A percentile compares a stretch with the other conserved stretches of the same genome.
Conservation (phyloP, 1,140 invertebrate genomes). For the Pseudobourletiella spinata region DNA sequence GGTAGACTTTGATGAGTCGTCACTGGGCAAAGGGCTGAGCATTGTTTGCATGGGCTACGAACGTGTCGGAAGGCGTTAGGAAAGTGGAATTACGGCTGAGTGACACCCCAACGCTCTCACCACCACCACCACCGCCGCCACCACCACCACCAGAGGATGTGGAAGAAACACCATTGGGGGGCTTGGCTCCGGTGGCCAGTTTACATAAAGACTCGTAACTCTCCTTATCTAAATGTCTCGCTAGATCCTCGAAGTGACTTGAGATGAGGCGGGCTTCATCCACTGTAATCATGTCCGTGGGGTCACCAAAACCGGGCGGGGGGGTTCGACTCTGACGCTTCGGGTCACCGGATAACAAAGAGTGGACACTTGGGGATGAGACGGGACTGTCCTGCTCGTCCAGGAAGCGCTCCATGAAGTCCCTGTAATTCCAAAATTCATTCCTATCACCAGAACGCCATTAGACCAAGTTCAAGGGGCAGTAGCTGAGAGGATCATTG, state of each 20-base stretch:
- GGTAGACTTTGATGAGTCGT: not conserved
- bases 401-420: slow-evolving; percentile 78
- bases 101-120: not conserved
- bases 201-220: slow-evolving; percentile 36
- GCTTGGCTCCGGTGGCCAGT: slow-evolving; percentile 16
- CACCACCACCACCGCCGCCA: no score
- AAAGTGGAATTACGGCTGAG: not conserved
- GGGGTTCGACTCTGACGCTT: slow-evolving; percentile 47
- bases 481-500: no score
- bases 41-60: not conserved
- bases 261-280: slow-evolving; percentile 25
- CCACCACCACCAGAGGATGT: not conserved
- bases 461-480: no score
- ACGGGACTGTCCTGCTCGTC: slow-evolving; percentile 62
- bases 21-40: slow-evolving; percentile 6
- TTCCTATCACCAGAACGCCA: no score
- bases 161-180: slow-evolving; percentile 4
- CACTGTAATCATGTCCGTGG: slow-evolving; percentile 44
- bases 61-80: not conserved
- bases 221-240: slow-evolving; percentile 34
- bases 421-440: slow-evolving; percentile 51
- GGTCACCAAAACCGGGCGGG: slow-evolving; percentile 43
- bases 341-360: slow-evolving; percentile 53
- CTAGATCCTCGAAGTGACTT: slow-evolving; percentile 36
- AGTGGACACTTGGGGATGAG: slow-evolving; percentile 51